phyloP scores from a whole-genome alignment of 2,113 vertebrate genomes.

The Neogobius melanostomus region DNA sequence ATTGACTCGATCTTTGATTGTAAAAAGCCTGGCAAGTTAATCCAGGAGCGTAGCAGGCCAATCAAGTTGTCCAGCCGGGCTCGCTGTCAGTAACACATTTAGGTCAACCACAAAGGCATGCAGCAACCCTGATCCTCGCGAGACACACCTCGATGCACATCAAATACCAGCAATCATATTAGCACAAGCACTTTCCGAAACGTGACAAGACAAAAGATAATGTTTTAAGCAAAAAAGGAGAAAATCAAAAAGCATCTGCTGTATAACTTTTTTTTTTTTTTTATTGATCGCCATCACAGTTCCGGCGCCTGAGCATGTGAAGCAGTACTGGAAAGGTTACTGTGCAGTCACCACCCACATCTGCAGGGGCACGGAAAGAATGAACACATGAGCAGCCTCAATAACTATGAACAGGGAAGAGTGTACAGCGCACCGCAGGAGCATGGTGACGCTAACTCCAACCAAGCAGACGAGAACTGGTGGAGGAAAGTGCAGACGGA shows the following conservation, averaged over 20 bases:
- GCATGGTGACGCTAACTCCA: constrained; percentile 35
- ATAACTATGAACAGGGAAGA: constrained; percentile 19
- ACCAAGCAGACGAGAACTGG: constrained; percentile 27
- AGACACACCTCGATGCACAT: constrained; percentile 14
- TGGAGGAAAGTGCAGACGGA: constrained; percentile 24
- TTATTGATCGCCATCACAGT: constrained; percentile 58
- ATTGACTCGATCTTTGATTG: constrained; percentile 69
- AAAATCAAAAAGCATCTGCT: constrained; percentile 36
- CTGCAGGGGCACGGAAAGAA: constrained; percentile 59
- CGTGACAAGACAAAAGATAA: constrained; percentile 12
- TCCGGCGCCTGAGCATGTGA: constrained; percentile 53
- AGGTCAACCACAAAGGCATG: constrained; percentile 54
- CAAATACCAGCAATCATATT: neutral
- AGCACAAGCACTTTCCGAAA: constrained; percentile 1
- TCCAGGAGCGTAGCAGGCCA: constrained; percentile 57
- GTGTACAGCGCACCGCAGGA: constrained; percentile 30
- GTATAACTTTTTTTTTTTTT: constrained; percentile 50
- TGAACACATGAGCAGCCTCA: constrained; percentile 37
- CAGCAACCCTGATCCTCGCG: constrained; percentile 17
- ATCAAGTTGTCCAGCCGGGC: constrained; percentile 65
- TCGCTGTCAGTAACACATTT: constrained; percentile 63
- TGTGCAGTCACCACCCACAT: constrained; percentile 73
- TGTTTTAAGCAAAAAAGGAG: neutral
- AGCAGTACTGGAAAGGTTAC: constrained; percentile 57
- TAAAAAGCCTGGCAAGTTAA: constrained; percentile 68